Evolutionary conservation across 2,797 vertebrate genomes (phyloP).

Genomic region (Chromobotia macracanthus): DNA sequence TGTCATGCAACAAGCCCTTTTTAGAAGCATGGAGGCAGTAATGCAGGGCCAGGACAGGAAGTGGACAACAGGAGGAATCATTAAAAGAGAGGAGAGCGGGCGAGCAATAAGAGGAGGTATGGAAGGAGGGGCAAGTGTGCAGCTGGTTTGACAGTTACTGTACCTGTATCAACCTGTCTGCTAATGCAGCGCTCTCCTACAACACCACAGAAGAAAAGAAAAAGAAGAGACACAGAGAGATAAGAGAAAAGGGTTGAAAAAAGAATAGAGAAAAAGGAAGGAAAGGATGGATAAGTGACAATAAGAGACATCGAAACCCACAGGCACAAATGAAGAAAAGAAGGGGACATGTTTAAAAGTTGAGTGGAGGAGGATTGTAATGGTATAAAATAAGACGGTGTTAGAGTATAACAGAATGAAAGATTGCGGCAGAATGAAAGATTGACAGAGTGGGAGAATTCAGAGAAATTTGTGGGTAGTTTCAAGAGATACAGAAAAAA

Average conservation of each 20-base stretch:
- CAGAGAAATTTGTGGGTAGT: constrained; percentile 36
- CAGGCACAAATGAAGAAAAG: constrained; percentile 37
- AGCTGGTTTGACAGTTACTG: constrained; percentile 70
- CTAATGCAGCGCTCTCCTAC: constrained; percentile 95
- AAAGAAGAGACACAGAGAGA: constrained; percentile 56
- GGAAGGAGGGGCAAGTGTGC: constrained; percentile 40
- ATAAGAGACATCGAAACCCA: constrained; percentile 49
- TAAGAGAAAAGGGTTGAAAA: constrained; percentile 7
- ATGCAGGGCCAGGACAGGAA: constrained; percentile 5
- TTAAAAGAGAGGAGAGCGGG: constrained; percentile 22
- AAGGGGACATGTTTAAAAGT: background rate
- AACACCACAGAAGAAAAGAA: constrained; percentile 65
- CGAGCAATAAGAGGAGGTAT: constrained; percentile 41
- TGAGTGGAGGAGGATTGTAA: background rate
- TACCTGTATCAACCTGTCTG: constrained; percentile 99
- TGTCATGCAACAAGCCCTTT: constrained; percentile 66
- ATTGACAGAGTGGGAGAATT: constrained; percentile 15
- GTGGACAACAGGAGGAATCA: constrained; percentile 3
- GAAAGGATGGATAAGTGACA: constrained; percentile 17
- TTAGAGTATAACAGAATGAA: background rate
- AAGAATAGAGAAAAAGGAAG: constrained; percentile 24
- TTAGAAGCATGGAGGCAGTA: constrained; percentile 24
- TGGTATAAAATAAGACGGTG: background rate
- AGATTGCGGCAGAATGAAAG: constrained; percentile 4
- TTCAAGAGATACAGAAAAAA: constrained; percentile 17